These are phyloP conservation scores for Etheostoma nigrum DNA, from an alignment of 2,797 vertebrate species.

Conservation along the genomic window DNA sequence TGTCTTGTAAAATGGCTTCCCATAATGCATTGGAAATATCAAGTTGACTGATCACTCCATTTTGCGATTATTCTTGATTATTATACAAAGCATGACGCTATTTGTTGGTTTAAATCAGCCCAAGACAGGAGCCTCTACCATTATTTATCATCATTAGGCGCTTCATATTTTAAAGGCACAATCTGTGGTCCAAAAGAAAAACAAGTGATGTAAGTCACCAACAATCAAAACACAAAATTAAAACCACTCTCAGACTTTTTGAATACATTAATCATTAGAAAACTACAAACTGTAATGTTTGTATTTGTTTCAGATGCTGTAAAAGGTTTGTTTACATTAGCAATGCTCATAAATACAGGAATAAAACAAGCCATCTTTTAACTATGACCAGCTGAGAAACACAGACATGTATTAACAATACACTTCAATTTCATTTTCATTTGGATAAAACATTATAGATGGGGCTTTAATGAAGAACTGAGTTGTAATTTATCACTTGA, in stretches of 20 bases:
- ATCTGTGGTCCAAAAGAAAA: neutral
- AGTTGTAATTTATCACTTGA: constrained; percentile 47
- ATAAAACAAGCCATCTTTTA: neutral
- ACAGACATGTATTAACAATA: neutral
- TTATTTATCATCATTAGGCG: constrained; percentile 30
- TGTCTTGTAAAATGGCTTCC: constrained; percentile 25
- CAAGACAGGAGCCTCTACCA: constrained; percentile 6
- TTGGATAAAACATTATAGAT: neutral
- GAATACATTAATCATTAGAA: neutral
- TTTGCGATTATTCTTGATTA: constrained; percentile 43
- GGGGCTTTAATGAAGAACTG: neutral
- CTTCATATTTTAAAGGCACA: constrained; percentile 21
- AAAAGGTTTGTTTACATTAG: neutral
- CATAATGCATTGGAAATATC: constrained; percentile 34
- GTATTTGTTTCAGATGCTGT: neutral
- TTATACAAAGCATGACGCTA: constrained; percentile 26
- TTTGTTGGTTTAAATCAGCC: constrained; percentile 48
- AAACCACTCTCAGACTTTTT: neutral
- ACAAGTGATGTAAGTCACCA: constrained; percentile 16
- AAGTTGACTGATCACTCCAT: constrained; percentile 38
- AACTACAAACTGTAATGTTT: neutral
- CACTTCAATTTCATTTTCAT: neutral
- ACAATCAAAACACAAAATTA: neutral
- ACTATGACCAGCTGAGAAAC: neutral
- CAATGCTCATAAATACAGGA: neutral